Evolutionary conservation across 2,113 vertebrate species (phyloP).

Genomic region (Dasypus novemcinctus): DNA sequence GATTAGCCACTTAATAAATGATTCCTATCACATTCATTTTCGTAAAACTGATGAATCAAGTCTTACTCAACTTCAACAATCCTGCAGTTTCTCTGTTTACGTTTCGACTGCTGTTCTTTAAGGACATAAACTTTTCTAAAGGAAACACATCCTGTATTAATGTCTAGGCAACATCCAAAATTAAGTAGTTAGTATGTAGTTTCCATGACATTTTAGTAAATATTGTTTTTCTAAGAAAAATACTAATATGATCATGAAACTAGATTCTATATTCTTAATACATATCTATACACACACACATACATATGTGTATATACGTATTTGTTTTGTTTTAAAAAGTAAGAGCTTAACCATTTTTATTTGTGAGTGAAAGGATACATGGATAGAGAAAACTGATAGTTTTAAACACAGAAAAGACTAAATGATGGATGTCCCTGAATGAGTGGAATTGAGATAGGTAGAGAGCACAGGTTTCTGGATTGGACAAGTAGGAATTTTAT

Average conservation of each 20-base stretch:
- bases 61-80: background rate
- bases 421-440: background rate
- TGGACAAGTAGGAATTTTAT: background rate
- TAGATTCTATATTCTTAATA: background rate
- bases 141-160: background rate
- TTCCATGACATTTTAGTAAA: background rate
- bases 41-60: background rate
- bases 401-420: background rate
- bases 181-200: background rate
- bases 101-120: background rate
- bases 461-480: background rate
- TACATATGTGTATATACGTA: background rate
- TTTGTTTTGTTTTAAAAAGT: background rate
- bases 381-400: background rate
- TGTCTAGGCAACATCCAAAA: slow-evolving; percentile 28
- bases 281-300: background rate
- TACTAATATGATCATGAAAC: background rate
- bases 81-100: background rate
- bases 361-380: background rate
- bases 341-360: background rate
- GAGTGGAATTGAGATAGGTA: background rate
- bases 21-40: background rate
- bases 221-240: background rate
- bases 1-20: background rate
- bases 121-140: background rate